Conservation (phyloP, 2,888 invertebrate species). For the Tetragnatha montana region DNA sequence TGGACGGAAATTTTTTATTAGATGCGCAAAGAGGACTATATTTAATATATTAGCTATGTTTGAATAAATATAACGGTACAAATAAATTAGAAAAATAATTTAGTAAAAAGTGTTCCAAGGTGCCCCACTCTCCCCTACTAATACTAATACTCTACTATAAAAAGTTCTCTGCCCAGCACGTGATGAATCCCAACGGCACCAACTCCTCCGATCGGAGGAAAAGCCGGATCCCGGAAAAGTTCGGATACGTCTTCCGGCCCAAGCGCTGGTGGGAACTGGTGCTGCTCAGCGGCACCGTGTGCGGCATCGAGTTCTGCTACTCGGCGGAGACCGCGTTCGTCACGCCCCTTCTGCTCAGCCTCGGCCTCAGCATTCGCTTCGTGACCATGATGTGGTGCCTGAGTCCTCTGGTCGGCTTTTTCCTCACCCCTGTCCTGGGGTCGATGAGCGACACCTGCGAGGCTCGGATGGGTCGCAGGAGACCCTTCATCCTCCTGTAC, state of each 20-base stretch:
- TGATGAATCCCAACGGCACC: too few species aligned
- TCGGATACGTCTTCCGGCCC: slow-evolving; percentile 55
- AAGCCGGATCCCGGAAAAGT: slow-evolving; percentile 38
- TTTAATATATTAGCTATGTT: too few species aligned
- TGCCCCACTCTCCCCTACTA: too few species aligned
- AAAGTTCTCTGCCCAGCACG: too few species aligned
- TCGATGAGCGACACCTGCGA: slow-evolving; percentile 93
- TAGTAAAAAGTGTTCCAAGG: too few species aligned
- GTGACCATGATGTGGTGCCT: slow-evolving; percentile 98
- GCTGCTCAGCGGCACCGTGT: slow-evolving; percentile 93
- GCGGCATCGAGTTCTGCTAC: slow-evolving; percentile 98
- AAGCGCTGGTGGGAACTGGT: slow-evolving; percentile 82
- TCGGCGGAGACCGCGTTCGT: slow-evolving; percentile 98
- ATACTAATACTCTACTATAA: too few species aligned
- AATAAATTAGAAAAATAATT: too few species aligned
- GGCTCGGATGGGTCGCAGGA: slow-evolving; percentile 86
- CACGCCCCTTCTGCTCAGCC: slow-evolving; percentile 93
- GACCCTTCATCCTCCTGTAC: slow-evolving; percentile 93
- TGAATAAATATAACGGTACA: too few species aligned
- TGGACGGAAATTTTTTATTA: too few species aligned
- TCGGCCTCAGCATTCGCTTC: slow-evolving; percentile 91
- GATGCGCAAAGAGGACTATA: too few species aligned
- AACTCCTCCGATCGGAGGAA: too few species aligned
- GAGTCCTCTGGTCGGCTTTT: slow-evolving; percentile 94
- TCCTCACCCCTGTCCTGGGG: slow-evolving; percentile 92